A percentile compares a stretch with the other conserved stretches of the same genome.
These are phyloP conservation scores for Drosophila tripunctata DNA, from an alignment of 2,888 invertebrate genomes.

Conservation along the genomic window DNA sequence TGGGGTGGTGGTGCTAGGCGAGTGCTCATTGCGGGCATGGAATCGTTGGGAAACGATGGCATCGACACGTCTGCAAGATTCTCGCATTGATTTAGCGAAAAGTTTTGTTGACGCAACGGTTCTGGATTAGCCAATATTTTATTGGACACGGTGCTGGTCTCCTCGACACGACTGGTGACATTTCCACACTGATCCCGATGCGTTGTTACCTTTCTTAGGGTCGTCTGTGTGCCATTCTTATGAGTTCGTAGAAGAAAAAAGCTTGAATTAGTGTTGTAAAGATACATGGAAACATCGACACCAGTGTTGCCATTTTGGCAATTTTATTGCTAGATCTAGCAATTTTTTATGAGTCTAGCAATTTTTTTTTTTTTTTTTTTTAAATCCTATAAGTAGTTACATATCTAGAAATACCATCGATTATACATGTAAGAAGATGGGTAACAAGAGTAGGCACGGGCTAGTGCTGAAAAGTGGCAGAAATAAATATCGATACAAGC, in stretches of 20 bases:
- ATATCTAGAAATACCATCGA: no score
- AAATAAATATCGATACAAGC: no score
- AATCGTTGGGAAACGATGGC: slow-evolving; percentile 32
- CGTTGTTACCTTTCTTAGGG: slow-evolving; percentile 32
- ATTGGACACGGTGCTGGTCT: slow-evolving; percentile 38
- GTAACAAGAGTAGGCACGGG: no score
- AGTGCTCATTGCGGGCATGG: slow-evolving; percentile 38
- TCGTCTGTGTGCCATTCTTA: slow-evolving; percentile 15
- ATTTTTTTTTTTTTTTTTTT: no score
- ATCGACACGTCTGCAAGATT: slow-evolving; percentile 43
- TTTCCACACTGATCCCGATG: slow-evolving; percentile 45
- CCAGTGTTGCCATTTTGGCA: no score
- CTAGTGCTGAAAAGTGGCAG: no score
- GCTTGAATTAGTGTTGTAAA: no score
- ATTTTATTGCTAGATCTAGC: no score
- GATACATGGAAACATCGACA: no score
- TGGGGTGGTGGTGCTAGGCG: not conserved
- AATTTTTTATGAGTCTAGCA: no score
- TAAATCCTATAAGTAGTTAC: no score
- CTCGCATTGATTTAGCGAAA: slow-evolving; percentile 11
- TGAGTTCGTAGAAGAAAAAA: not conserved
- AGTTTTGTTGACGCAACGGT: not conserved
- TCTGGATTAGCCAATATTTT: not conserved
- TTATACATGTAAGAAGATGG: no score
- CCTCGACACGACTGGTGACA: slow-evolving; percentile 43